Percentiles rank a stretch among this genome's conserved stretches.
Evolutionary conservation across 2,113 vertebrate genomes (phyloP).

Genomic region (Cinclus cinclus): DNA sequence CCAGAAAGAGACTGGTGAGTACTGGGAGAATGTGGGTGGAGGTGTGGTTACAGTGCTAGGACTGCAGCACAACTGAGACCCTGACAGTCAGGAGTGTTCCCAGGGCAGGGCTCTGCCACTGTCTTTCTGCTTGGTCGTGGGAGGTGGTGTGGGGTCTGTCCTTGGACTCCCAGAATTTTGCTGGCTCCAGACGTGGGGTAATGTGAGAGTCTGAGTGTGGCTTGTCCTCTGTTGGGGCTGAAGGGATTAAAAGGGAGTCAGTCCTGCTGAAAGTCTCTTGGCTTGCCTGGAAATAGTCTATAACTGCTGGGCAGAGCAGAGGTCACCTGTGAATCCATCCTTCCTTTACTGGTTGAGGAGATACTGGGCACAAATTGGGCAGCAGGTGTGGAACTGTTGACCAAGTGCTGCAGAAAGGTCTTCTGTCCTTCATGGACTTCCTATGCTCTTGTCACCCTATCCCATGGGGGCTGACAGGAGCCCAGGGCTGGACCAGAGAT

Average conservation of each 20-base stretch:
- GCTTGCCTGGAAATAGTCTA: background rate
- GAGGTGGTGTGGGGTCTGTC: background rate
- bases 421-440: background rate
- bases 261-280: background rate
- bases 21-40: background rate
- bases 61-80: background rate
- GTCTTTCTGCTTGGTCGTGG: background rate
- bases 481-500: background rate
- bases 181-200: accelerated
- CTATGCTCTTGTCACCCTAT: background rate
- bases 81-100: background rate
- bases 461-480: background rate
- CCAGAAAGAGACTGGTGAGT: conserved; percentile 84
- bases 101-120: background rate
- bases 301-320: background rate
- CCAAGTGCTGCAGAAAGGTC: background rate
- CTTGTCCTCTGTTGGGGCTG: background rate
- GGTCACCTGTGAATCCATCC: background rate
- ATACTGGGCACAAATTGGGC: background rate
- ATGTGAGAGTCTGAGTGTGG: background rate
- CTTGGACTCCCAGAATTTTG: background rate
- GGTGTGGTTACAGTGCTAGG: background rate
- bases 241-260: background rate
- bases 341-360: background rate
- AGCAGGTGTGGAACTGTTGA: background rate